phyloP scores from a whole-genome alignment of 1,140 invertebrate genomes.

The Macrosteles quadrilineatus region DNA sequence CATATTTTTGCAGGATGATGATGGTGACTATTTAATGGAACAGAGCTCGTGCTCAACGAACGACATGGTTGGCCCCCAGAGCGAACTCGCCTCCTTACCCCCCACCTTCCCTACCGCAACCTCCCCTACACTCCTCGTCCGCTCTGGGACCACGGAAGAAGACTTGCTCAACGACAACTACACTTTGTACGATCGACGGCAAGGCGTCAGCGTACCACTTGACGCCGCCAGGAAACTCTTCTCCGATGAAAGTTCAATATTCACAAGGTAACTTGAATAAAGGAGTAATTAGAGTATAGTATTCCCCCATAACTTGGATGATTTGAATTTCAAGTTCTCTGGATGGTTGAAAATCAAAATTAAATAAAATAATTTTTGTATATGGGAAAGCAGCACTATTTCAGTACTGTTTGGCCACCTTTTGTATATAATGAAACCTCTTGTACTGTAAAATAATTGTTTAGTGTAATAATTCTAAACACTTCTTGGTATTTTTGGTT shows the following conservation, averaged over 20 bases:
- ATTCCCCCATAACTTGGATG: too few relatives aligned
- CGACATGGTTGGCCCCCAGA: slow-evolving; percentile 21
- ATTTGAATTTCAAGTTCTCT: too few relatives aligned
- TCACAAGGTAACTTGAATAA: slow-evolving; percentile 34
- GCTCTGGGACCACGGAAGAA: background rate
- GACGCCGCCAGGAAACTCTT: slow-evolving; percentile 33
- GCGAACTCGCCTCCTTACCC: background rate
- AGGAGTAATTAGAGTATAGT: too few relatives aligned
- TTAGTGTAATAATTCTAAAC: too few relatives aligned
- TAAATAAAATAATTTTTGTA: too few relatives aligned
- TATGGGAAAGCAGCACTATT: too few relatives aligned
- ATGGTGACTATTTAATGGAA: slow-evolving; percentile 11
- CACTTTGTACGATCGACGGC: background rate
- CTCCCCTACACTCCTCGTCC: background rate
- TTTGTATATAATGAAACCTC: too few relatives aligned
- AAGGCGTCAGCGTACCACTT: slow-evolving; percentile 5
- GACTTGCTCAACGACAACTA: slow-evolving; percentile 22
- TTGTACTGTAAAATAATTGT: too few relatives aligned
- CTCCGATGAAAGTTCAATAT: slow-evolving; percentile 36
- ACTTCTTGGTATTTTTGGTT: too few relatives aligned
- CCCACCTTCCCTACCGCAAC: background rate
- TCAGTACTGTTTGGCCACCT: too few relatives aligned
- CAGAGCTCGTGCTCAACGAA: background rate
- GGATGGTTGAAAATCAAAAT: too few relatives aligned
- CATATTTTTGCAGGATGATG: slow-evolving; percentile 13